phyloP scores from a whole-genome alignment of 2,888 invertebrate genomes.

The Nemurella pictetii region DNA sequence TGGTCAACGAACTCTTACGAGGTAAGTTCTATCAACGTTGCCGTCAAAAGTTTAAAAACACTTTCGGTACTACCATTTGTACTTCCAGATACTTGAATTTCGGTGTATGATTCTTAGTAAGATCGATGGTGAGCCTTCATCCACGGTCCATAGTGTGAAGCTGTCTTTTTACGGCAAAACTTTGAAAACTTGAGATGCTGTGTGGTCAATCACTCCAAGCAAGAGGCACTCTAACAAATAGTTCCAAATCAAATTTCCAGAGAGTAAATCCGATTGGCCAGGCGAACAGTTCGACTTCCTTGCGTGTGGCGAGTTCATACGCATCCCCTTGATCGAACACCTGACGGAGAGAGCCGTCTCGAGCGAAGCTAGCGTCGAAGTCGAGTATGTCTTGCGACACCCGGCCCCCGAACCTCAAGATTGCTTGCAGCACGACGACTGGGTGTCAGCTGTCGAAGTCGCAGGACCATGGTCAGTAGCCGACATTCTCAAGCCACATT shows the following conservation, averaged over 20 bases:
- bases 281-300: conserved; percentile 84
- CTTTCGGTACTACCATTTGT: too few species aligned
- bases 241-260: too few species aligned
- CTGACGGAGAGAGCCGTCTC: conserved; percentile 74
- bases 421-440: conserved; percentile 93
- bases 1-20: conserved; percentile 77
- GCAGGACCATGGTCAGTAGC: conserved; percentile 65
- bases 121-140: too few species aligned
- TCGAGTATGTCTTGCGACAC: conserved; percentile 89
- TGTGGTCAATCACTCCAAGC: too few species aligned
- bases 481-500: too few species aligned
- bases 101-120: too few species aligned
- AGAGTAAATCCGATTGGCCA: background rate
- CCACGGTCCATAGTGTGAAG: too few species aligned
- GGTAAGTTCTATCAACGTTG: conserved; percentile 50
- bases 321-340: conserved; percentile 71
- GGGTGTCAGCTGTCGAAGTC: conserved; percentile 88
- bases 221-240: too few species aligned
- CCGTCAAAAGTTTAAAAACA: background rate
- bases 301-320: conserved; percentile 79
- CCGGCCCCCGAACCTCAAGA: conserved; percentile 92
- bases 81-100: too few species aligned
- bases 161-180: too few species aligned
- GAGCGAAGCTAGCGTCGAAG: conserved; percentile 80
- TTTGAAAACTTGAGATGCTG: too few species aligned